Conservation (phyloP, 2,113 vertebrate genomes). For the Ptilonorhynchus violaceus region DNA sequence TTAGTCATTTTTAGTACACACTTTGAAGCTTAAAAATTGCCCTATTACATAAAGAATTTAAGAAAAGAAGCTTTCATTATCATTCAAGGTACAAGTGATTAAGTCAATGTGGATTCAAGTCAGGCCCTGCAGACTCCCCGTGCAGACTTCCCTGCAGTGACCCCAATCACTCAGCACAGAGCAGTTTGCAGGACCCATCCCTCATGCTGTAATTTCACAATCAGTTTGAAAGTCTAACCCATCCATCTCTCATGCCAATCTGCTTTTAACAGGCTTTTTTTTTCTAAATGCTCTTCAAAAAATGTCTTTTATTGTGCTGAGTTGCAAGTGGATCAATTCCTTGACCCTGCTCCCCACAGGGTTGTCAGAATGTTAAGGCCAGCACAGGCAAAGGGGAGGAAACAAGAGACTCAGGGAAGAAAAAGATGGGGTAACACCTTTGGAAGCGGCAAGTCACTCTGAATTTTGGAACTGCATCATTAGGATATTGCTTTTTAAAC, state of each 20-base stretch:
- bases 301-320: neutral
- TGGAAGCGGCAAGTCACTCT: neutral
- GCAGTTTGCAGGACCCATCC: neutral
- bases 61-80: constrained; percentile 15
- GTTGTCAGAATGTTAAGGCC: neutral
- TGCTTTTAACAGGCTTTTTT: neutral
- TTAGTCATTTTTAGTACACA: constrained; percentile 20
- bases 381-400: neutral
- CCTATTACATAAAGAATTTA: constrained; percentile 12
- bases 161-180: neutral
- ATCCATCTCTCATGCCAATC: neutral
- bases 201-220: neutral
- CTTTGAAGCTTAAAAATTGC: constrained; percentile 30
- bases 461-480: neutral
- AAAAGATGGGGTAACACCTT: neutral
- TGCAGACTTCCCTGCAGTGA: neutral
- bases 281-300: neutral
- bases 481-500: neutral
- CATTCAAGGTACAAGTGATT: neutral
- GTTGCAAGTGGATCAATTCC: neutral
- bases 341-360: neutral
- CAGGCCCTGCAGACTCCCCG: neutral
- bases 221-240: neutral
- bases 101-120: neutral
- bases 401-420: neutral